phyloP scores from a whole-genome alignment of 2,888 invertebrate genomes.

The Catocala sponsa region DNA sequence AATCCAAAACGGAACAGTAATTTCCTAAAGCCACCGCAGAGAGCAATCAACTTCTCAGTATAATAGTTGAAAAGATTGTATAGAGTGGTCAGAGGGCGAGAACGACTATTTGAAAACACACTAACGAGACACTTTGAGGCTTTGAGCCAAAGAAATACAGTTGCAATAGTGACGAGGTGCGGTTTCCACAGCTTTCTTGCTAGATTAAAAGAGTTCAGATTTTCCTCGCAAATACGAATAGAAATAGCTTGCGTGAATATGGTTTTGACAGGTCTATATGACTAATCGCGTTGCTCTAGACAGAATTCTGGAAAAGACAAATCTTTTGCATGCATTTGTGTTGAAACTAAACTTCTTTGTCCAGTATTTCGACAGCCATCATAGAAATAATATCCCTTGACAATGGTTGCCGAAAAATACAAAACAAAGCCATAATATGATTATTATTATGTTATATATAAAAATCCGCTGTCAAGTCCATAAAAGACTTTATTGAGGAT shows the following conservation, averaged over 20 bases:
- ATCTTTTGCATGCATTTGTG: too few relatives aligned
- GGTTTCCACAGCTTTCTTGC: conserved; percentile 18
- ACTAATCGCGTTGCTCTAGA: background rate
- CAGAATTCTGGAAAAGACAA: background rate
- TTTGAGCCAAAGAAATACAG: conserved; percentile 48
- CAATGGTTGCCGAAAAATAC: too few relatives aligned
- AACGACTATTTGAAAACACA: conserved; percentile 74
- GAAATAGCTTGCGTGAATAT: background rate
- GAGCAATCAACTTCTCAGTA: conserved; percentile 68
- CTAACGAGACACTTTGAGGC: conserved; percentile 76
- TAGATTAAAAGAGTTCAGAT: conserved; percentile 16
- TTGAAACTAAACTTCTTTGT: too few relatives aligned
- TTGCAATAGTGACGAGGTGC: conserved; percentile 30
- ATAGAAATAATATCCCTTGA: too few relatives aligned
- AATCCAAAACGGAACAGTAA: conserved; percentile 37
- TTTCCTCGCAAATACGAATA: conserved; percentile 3
- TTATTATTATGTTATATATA: too few relatives aligned
- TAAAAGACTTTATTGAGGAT: too few relatives aligned
- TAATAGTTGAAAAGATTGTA: conserved; percentile 66
- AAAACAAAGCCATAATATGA: too few relatives aligned
- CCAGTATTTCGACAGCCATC: too few relatives aligned
- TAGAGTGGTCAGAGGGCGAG: conserved; percentile 44
- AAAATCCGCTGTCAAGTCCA: too few relatives aligned
- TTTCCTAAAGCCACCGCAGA: conserved; percentile 57
- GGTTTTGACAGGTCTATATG: background rate